phyloP scores from a whole-genome alignment of 2,797 vertebrate species.

The Limnodromus scolopaceus region DNA sequence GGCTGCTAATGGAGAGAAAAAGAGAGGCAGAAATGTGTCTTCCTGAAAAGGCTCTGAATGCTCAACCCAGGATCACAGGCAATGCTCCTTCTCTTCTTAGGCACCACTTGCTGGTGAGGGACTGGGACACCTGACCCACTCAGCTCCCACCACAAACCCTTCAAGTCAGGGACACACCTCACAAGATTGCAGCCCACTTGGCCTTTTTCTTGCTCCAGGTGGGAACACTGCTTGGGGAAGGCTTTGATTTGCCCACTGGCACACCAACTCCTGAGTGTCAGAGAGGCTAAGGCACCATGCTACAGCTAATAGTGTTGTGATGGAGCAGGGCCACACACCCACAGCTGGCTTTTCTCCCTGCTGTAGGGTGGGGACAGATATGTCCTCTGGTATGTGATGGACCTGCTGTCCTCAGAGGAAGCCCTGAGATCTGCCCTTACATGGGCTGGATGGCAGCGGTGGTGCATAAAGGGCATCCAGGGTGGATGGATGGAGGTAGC shows the following conservation, averaged over 20 bases:
- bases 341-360: not conserved
- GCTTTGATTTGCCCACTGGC: not conserved
- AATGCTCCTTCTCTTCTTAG: not conserved
- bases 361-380: not conserved
- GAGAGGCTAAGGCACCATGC: not conserved
- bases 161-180: not conserved
- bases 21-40: not conserved
- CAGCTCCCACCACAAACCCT: not conserved
- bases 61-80: not conserved
- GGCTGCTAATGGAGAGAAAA: not conserved
- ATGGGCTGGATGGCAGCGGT: not conserved
- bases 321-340: not conserved
- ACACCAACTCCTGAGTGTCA: not conserved
- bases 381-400: not conserved
- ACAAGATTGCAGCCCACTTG: not conserved
- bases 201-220: not conserved
- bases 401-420: not conserved
- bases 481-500: not conserved
- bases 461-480: not conserved
- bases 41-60: not conserved
- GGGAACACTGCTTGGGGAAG: not conserved
- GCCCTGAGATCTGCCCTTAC: not conserved
- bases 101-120: not conserved
- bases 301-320: rapidly evolving
- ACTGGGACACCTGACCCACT: not conserved